These are phyloP conservation scores for Typhlomys cinereus DNA, from an alignment of 2,113 vertebrate genomes.

Conservation along the genomic window DNA sequence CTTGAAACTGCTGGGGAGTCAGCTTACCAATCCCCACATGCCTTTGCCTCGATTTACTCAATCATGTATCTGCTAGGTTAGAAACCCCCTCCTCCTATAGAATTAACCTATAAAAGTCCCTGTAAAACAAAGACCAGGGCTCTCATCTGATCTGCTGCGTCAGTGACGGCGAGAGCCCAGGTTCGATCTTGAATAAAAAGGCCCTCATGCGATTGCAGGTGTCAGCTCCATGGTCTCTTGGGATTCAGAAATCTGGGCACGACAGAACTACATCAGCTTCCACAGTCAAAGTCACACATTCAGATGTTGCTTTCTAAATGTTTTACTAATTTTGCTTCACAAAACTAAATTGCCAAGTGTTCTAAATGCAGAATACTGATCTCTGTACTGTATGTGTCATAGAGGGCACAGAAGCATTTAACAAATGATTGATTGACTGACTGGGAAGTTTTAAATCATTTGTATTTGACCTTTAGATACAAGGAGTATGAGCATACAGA, in stretches of 20 bases:
- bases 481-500: neutral
- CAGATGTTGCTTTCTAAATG: neutral
- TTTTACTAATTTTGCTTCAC: neutral
- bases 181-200: no score
- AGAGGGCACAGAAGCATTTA: neutral
- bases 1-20: no score
- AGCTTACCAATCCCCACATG: no score
- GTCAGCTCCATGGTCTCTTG: no score
- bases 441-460: slow-evolving; percentile 7
- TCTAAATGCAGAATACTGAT: neutral
- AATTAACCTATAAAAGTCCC: neutral
- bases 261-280: neutral
- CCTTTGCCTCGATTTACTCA: no score
- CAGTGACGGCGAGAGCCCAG: no score
- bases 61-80: no score
- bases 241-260: no score
- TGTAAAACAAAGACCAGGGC: neutral
- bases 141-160: neutral
- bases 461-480: neutral
- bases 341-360: neutral
- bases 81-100: no score
- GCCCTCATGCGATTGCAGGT: no score
- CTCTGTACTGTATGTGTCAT: neutral
- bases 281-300: neutral
- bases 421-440: neutral